These are phyloP conservation scores for Drosophila niveifrons DNA, from an alignment of 2,888 invertebrate species.

Conservation along the genomic window DNA sequence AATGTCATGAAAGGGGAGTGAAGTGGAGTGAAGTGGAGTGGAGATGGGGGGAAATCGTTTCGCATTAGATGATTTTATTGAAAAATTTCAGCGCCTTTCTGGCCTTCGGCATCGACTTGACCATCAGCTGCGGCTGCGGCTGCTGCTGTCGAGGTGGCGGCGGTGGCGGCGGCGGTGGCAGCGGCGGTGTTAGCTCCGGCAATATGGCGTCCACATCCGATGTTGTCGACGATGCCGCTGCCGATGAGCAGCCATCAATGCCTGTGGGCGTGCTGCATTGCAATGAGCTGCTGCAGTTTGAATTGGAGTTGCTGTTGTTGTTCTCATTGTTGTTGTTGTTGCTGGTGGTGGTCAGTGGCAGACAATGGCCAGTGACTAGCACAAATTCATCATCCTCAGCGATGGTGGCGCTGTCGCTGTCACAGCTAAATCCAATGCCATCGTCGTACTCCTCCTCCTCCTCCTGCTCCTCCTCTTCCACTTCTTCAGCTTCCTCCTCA, in stretches of 20 bases:
- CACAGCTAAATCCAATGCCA: constrained; percentile 73
- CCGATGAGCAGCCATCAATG: constrained; percentile 42
- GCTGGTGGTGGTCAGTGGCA: constrained; percentile 10
- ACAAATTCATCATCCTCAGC: constrained; percentile 71
- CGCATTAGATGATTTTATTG: constrained; percentile 62
- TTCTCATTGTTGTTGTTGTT: constrained; percentile 8
- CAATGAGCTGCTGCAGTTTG: constrained; percentile 51
- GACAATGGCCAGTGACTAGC: constrained; percentile 57
- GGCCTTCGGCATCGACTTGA: constrained; percentile 39
- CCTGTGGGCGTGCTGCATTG: constrained; percentile 56
- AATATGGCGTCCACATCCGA: constrained; percentile 56
- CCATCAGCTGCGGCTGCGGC: constrained; percentile 6
- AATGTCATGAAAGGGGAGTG: too few species aligned
- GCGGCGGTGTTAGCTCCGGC: constrained; percentile 59
- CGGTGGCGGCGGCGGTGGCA: constrained; percentile 48
- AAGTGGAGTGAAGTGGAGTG: neutral
- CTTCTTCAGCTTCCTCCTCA: neutral
- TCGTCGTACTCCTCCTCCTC: constrained; percentile 67
- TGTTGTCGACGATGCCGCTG: constrained; percentile 48
- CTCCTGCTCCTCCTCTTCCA: constrained; percentile 35
- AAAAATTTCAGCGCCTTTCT: constrained; percentile 52
- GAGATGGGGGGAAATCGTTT: neutral
- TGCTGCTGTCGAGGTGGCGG: neutral
- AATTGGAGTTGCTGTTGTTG: constrained; percentile 26
- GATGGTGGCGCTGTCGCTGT: constrained; percentile 66